A percentile compares a stretch with the other conserved stretches of the same genome.
phyloP scores from a whole-genome alignment of 2,888 invertebrate species.

The Agriopis leucophaearia region DNA sequence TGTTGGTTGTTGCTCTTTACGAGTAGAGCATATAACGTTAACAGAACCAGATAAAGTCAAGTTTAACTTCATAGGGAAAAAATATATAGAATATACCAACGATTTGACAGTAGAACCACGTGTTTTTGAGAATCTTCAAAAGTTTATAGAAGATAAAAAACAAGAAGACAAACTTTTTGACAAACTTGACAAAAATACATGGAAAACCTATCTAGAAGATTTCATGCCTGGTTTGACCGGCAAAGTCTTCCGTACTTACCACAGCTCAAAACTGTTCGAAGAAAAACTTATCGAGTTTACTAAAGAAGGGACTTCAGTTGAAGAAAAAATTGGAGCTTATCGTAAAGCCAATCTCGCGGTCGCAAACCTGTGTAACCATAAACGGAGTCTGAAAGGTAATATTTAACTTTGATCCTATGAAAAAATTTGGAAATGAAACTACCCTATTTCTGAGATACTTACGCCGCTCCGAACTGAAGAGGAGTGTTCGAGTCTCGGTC shows the following conservation, averaged over 20 bases:
- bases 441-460: too few relatives aligned
- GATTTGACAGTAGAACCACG: not conserved
- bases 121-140: not conserved
- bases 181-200: not conserved
- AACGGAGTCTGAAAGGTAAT: not conserved
- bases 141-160: not conserved
- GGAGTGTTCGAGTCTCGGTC: too few relatives aligned
- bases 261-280: not conserved
- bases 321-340: not conserved
- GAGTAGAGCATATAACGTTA: not conserved
- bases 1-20: not conserved
- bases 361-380: not conserved
- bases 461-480: too few relatives aligned
- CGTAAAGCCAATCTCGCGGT: not conserved
- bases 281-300: not conserved
- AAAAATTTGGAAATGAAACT: not conserved
- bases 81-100: not conserved
- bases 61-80: not conserved
- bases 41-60: not conserved
- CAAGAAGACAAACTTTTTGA: not conserved
- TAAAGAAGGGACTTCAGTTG: not conserved
- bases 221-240: slow-evolving; percentile 1
- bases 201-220: not conserved
- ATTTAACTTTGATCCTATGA: not conserved
- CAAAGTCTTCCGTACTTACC: not conserved